Evolutionary conservation across 1,140 invertebrate genomes (phyloP).

Genomic region (Drosophila athabasca): DNA sequence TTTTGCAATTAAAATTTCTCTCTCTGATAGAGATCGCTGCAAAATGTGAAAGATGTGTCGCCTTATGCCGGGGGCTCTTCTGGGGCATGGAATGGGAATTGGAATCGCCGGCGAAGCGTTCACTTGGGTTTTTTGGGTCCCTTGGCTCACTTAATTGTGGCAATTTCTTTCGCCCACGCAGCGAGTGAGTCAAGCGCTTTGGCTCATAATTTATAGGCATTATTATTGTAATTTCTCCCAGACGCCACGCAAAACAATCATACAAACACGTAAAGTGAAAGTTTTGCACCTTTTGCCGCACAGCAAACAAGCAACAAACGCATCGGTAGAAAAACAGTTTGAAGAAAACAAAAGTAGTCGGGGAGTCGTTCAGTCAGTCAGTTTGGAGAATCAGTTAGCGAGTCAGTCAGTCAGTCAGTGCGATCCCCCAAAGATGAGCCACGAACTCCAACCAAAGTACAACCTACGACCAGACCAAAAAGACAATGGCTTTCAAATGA

Average conservation of each 20-base stretch:
- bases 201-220: constrained; percentile 73
- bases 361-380: constrained; percentile 16
- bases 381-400: background rate
- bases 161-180: constrained; percentile 66
- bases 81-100: background rate
- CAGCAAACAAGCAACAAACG: constrained; percentile 53
- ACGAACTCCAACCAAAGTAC: constrained; percentile 52
- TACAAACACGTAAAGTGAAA: constrained; percentile 71
- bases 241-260: constrained; percentile 73
- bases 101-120: constrained; percentile 46
- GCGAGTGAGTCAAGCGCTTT: constrained; percentile 41
- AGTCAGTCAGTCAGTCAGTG: constrained; percentile 34
- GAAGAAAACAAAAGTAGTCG: constrained; percentile 55
- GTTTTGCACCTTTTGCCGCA: constrained; percentile 70
- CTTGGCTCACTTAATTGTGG: constrained; percentile 60
- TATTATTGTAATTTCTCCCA: constrained; percentile 77
- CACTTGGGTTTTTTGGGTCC: constrained; percentile 38
- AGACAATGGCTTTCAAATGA: constrained; percentile 78
- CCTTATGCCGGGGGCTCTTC: constrained; percentile 13
- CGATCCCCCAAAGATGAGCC: constrained; percentile 53
- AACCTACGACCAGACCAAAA: constrained; percentile 34
- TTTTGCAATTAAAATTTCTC: constrained; percentile 27
- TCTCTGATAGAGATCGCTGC: background rate
- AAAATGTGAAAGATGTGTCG: constrained; percentile 22
- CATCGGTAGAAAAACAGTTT: constrained; percentile 60